Evolutionary conservation across 2,888 invertebrate species (phyloP), one percentile per base, ranked within the genome.

Genomic region (Orchesellides sinensis): DNA sequence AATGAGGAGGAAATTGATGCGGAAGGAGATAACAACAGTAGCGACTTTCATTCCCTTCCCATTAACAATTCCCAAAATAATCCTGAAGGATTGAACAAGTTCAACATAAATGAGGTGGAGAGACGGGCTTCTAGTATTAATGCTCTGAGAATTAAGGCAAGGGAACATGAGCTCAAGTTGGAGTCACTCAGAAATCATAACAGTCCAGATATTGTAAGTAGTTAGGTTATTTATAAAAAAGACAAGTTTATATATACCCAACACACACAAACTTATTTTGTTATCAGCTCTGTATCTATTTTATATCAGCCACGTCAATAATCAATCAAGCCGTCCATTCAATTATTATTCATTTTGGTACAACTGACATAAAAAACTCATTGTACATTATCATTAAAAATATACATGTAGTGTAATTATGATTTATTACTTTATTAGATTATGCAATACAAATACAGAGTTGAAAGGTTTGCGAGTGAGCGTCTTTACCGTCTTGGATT

Each of bases 91-190:
- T 49, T 79, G 23, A 72, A 84, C 63, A 82, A 79, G 69, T 78
- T 70, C 74, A 83, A 81, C 61, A 86, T 85, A 89, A 94, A 94
- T 27, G 95, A 96, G 86, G 94, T 95, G 77, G 96, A 96, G 90
- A 92, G 96, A 86, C 91, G 96, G 88, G 95, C 95, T 88, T 96
- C 95, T 32, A 96, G 96, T 89, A 97, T 97, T 88, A 96, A 96
- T 0, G 95, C 96, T 0, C 91, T 97, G 47, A 92, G 97, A 86
- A 92, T 96, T 88, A 96, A 96, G 88, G 97, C 97, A 0, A 92
- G 97, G 69, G 97, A 97, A 90, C 96, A 97, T 90, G 96, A 97
- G 90, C 91, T 96, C 63, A 93, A 96, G 89, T 91, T 96, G 88
- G 96, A 96, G 90, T 93, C 96, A 92, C 90, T 96, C 73, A 92